These are phyloP conservation scores for Ditylenchus dipsaci DNA, from an alignment of 1,140 invertebrate genomes.

Conservation along the genomic window DNA sequence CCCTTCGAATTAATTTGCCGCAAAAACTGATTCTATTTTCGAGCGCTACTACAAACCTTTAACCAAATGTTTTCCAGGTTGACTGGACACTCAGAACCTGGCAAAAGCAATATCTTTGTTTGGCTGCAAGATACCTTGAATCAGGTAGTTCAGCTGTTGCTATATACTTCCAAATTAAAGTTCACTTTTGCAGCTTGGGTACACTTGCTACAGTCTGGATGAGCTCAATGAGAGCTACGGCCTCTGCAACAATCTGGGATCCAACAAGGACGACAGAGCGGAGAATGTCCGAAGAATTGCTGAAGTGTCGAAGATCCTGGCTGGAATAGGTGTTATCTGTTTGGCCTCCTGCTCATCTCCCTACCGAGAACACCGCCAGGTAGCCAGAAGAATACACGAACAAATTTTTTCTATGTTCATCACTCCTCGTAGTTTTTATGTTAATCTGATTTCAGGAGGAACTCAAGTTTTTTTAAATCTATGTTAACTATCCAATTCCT, in stretches of 20 bases:
- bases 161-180: background rate
- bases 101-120: constrained; percentile 93
- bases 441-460: no score
- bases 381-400: background rate
- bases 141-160: background rate
- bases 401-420: no score
- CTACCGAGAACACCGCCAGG: constrained; percentile 71
- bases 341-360: constrained; percentile 94
- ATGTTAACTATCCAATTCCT: no score
- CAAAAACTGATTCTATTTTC: no score
- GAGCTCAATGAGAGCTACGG: constrained; percentile 91
- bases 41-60: no score
- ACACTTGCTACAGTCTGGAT: constrained; percentile 86
- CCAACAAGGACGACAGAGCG: constrained; percentile 81
- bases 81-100: constrained; percentile 72
- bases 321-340: constrained; percentile 87
- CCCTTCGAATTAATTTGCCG: no score
- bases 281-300: constrained; percentile 94
- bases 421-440: no score
- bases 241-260: constrained; percentile 77
- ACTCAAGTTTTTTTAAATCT: no score
- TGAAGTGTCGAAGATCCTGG: constrained; percentile 91
- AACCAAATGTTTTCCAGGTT: no score
- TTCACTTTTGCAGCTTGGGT: constrained; percentile 76
- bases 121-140: constrained; percentile 81